phyloP scores from a whole-genome alignment of 2,113 vertebrate species.

The Oceanodroma tethys region DNA sequence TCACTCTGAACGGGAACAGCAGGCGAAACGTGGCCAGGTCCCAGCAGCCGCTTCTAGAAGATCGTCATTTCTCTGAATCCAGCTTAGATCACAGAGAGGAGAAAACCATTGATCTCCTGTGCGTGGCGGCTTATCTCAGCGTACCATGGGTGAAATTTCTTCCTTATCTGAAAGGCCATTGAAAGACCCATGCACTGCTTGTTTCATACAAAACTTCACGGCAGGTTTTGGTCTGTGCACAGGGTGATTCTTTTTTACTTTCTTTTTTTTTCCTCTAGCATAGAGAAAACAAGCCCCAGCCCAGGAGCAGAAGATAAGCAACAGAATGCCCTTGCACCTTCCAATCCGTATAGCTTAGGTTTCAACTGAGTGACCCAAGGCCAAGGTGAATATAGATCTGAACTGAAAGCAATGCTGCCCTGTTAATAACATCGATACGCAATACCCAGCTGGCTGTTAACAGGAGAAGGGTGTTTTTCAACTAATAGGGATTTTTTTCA shows the following conservation, averaged over 20 bases:
- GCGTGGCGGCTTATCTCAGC: background rate
- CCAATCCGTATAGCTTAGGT: background rate
- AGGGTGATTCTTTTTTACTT: background rate
- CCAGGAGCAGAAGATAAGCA: background rate
- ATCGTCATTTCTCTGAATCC: background rate
- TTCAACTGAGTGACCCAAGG: background rate
- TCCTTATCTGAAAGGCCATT: background rate
- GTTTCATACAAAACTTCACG: background rate
- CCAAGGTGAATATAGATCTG: background rate
- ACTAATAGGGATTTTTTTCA: background rate
- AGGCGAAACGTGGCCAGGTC: background rate
- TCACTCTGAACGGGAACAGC: background rate
- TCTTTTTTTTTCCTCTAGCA: background rate
- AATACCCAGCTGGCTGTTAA: background rate
- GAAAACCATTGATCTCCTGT: background rate
- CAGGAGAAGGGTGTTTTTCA: background rate
- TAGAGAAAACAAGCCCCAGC: background rate
- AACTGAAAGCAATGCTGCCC: background rate
- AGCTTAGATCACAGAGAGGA: background rate
- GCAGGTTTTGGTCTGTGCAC: background rate
- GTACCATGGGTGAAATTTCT: background rate
- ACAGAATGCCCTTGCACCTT: background rate
- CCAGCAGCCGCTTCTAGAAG: background rate
- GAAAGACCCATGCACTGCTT: background rate
- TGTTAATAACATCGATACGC: background rate